These are phyloP conservation scores for Drosophila ambigua DNA, from an alignment of 1,140 invertebrate genomes.

Conservation along the genomic window DNA sequence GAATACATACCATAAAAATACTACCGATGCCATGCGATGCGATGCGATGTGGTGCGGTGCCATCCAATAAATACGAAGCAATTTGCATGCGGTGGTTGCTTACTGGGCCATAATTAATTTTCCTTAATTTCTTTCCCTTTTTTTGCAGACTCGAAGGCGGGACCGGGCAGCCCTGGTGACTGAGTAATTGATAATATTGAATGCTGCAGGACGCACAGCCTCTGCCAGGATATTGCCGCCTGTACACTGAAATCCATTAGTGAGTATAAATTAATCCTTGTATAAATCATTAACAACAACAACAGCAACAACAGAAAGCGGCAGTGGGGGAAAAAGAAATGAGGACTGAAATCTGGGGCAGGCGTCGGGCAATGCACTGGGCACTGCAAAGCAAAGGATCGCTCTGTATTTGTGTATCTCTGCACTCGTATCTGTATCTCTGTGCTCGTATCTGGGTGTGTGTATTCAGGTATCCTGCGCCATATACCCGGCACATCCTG, in stretches of 20 bases:
- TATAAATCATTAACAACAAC: conserved; percentile 71
- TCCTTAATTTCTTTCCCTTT: conserved; percentile 45
- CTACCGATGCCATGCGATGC: not conserved
- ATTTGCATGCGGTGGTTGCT: conserved; percentile 54
- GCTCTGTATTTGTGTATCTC: conserved; percentile 3
- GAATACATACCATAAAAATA: conserved; percentile 12
- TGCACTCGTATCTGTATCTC: not conserved
- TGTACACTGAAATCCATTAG: conserved; percentile 70
- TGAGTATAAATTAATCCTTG: conserved; percentile 80
- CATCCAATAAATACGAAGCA: conserved; percentile 45
- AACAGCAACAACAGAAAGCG: conserved; percentile 38
- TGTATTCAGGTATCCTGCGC: conserved; percentile 30
- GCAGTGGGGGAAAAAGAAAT: conserved; percentile 19
- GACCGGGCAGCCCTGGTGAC: conserved; percentile 15
- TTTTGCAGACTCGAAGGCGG: conserved; percentile 20
- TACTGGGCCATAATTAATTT: conserved; percentile 72
- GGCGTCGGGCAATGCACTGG: conserved; percentile 43
- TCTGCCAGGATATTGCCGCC: conserved; percentile 38
- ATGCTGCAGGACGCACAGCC: conserved; percentile 33
- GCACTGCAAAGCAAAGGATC: conserved; percentile 42
- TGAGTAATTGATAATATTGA: conserved; percentile 79
- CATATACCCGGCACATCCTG: not conserved
- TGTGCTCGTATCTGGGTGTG: not conserved
- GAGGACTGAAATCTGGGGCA: conserved; percentile 36
- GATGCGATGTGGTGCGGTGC: conserved; percentile 16